Conservation (phyloP, 1,140 invertebrate genomes). For the Aphis craccivora region DNA sequence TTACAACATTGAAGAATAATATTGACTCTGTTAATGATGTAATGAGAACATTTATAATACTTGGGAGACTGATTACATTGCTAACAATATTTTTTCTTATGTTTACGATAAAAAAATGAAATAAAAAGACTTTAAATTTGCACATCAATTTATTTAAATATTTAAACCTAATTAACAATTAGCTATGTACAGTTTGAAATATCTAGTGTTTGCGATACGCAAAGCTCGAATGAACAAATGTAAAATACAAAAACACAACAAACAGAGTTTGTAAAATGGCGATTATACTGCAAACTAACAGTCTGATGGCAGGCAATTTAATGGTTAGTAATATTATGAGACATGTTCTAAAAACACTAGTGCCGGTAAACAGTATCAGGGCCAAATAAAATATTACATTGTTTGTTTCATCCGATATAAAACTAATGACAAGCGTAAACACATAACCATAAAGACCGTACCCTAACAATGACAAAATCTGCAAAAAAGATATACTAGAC, state of each 20-base stretch:
- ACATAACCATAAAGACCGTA: slow-evolving; percentile 67
- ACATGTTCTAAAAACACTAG: slow-evolving; percentile 65
- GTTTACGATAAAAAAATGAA: slow-evolving; percentile 15
- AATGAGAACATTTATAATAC: neutral
- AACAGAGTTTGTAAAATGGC: slow-evolving; percentile 65
- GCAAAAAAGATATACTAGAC: slow-evolving; percentile 63
- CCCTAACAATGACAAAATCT: slow-evolving; percentile 65
- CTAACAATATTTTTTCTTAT: neutral
- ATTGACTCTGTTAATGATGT: neutral
- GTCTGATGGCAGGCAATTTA: slow-evolving; percentile 64
- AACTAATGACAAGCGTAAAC: slow-evolving; percentile 64
- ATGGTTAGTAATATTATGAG: slow-evolving; percentile 65
- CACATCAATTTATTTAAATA: neutral
- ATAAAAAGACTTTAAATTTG: neutral
- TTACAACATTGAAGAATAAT: neutral
- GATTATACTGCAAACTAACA: slow-evolving; percentile 66
- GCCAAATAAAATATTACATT: slow-evolving; percentile 65
- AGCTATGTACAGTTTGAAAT: neutral
- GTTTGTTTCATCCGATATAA: slow-evolving; percentile 64
- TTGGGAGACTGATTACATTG: neutral
- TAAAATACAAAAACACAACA: slow-evolving; percentile 66
- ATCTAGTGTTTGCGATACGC: slow-evolving; percentile 53
- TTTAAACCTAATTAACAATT: neutral
- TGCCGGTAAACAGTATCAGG: slow-evolving; percentile 65
- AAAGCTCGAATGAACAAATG: slow-evolving; percentile 66